A percentile compares a stretch with the other conserved stretches of the same genome.
phyloP scores from a whole-genome alignment of 64 coral and sea anemone species.

The Catalaphyllia jardinei region DNA sequence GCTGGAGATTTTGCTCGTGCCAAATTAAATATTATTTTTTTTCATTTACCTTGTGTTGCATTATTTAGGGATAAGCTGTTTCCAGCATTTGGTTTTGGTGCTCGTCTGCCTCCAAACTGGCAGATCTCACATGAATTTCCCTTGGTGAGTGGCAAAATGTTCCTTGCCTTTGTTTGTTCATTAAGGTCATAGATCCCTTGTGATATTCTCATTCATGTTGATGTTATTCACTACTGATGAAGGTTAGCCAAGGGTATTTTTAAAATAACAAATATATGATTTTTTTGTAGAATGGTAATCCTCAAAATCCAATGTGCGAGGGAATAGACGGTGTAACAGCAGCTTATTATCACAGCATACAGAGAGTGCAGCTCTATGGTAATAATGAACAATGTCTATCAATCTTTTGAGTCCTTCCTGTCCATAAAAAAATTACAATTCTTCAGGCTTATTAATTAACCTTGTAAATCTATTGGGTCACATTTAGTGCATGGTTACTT shows the following conservation, averaged over 20 bases:
- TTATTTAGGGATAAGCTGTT: conserved; percentile 91
- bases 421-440: not conserved
- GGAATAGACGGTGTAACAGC: conserved; percentile 84
- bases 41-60: not conserved
- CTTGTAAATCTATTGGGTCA: not conserved
- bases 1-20: no score
- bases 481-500: no score
- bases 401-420: not conserved
- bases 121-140: conserved; percentile 92
- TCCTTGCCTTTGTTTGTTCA: not conserved
- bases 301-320: conserved; percentile 86
- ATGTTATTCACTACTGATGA: no score
- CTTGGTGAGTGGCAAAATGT: conserved; percentile 58
- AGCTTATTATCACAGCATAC: conserved; percentile 91
- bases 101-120: conserved; percentile 80
- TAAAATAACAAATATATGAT: no score
- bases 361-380: conserved; percentile 87
- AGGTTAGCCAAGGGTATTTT: no score
- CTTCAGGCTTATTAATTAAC: not conserved
- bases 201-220: no score
- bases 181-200: no score
- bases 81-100: conserved; percentile 98
- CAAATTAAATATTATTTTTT: no score
- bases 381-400: not conserved
- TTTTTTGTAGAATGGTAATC: conserved; percentile 81